Conservation (phyloP, 2,797 vertebrate genomes). For the Nothura maculosa region DNA sequence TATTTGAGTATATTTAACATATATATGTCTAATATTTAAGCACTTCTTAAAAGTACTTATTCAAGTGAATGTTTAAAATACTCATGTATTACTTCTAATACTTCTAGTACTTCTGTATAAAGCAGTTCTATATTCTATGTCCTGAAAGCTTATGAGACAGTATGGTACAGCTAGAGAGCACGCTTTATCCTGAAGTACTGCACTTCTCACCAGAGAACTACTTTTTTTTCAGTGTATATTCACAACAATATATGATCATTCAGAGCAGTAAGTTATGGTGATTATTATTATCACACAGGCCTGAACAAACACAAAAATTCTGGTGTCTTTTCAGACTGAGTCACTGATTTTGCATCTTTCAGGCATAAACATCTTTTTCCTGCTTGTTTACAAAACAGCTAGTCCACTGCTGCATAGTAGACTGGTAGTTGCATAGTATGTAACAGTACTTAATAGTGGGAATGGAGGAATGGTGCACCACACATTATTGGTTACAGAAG, state of each 20-base stretch:
- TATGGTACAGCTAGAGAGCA: neutral
- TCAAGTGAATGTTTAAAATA: neutral
- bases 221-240: neutral
- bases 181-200: neutral
- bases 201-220: neutral
- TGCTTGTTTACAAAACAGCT: neutral
- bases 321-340: neutral
- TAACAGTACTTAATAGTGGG: neutral
- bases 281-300: neutral
- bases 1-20: neutral
- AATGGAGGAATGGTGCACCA: neutral
- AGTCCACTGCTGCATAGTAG: neutral
- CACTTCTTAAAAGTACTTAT: neutral
- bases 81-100: neutral
- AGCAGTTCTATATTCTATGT: neutral
- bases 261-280: neutral
- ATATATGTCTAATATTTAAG: accelerated
- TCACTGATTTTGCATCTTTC: neutral
- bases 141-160: neutral
- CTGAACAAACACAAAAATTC: neutral
- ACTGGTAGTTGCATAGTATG: neutral
- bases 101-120: too few relatives aligned
- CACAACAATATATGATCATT: neutral
- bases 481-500: neutral
- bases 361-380: neutral